These are phyloP conservation scores for Atractosteus spatula DNA, from an alignment of 2,113 vertebrate genomes.

Conservation along the genomic window DNA sequence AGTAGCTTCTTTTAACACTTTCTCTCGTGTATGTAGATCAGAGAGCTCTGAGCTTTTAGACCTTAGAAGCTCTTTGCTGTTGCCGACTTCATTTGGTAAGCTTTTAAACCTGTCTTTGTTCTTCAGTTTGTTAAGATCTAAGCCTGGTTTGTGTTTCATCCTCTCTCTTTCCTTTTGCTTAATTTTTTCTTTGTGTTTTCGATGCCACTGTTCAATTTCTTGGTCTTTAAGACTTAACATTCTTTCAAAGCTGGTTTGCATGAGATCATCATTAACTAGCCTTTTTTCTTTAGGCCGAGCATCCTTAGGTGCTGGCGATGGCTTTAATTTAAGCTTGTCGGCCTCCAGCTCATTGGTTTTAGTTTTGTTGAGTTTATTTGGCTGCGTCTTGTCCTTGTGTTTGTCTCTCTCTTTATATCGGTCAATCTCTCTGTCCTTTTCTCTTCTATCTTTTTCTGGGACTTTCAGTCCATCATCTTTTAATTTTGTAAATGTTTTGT, in stretches of 20 bases:
- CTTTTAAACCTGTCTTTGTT: constrained; percentile 78
- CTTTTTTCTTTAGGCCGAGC: constrained; percentile 89
- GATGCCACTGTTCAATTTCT: constrained; percentile 97
- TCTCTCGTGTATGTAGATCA: constrained; percentile 75
- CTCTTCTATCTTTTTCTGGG: constrained; percentile 86
- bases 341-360: constrained; percentile 63
- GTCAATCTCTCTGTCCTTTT: constrained; percentile 78
- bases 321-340: constrained; percentile 79
- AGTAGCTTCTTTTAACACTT: constrained; percentile 73
- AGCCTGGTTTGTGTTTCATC: constrained; percentile 77
- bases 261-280: constrained; percentile 93
- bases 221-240: constrained; percentile 97
- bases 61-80: constrained; percentile 81
- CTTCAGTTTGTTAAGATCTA: constrained; percentile 79
- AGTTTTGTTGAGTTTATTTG: constrained; percentile 64
- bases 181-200: constrained; percentile 96
- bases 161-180: constrained; percentile 95
- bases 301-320: constrained; percentile 71
- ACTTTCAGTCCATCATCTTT: constrained; percentile 85
- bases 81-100: constrained; percentile 53
- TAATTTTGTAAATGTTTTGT: constrained; percentile 71
- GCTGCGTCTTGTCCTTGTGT: constrained; percentile 81
- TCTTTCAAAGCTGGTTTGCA: constrained; percentile 97
- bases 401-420: constrained; percentile 85
- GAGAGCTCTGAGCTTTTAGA: constrained; percentile 89